These are phyloP conservation scores for Boulengeromyrus knoepffleri DNA, from an alignment of 2,113 vertebrate genomes.

Conservation along the genomic window DNA sequence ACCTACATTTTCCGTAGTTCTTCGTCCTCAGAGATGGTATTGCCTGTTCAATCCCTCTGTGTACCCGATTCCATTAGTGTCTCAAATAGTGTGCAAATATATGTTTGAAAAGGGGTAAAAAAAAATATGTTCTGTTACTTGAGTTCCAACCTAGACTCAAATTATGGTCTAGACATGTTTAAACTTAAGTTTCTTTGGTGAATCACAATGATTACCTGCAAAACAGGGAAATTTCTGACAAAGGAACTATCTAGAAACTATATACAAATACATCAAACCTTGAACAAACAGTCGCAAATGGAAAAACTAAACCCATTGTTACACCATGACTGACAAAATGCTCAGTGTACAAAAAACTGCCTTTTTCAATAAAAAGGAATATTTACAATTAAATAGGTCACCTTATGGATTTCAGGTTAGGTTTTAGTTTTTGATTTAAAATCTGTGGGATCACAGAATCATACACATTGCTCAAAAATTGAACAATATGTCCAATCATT, in stretches of 20 bases:
- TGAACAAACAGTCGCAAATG: no score
- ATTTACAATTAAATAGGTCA: not conserved
- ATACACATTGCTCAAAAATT: not conserved
- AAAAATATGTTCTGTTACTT: no score
- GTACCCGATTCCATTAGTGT: no score
- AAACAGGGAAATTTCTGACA: not conserved
- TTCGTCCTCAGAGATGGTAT: not conserved
- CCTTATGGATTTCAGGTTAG: not conserved
- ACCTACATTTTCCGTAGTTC: not conserved
- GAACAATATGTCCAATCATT: no score
- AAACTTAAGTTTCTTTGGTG: not conserved
- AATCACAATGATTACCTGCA: not conserved
- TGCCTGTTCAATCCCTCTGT: not conserved
- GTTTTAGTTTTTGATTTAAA: not conserved
- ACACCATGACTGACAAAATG: not conserved
- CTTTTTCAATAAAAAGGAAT: not conserved
- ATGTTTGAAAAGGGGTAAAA: not conserved
- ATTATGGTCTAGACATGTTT: not conserved
- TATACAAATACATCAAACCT: no score
- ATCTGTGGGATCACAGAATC: not conserved
- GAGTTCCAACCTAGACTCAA: not conserved
- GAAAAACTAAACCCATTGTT: no score
- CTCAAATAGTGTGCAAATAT: not conserved
- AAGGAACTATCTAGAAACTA: not conserved
- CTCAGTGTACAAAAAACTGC: not conserved